Evolutionary conservation across 2,113 vertebrate genomes (phyloP).

Genomic region (Pomatorhinus ruficollis): DNA sequence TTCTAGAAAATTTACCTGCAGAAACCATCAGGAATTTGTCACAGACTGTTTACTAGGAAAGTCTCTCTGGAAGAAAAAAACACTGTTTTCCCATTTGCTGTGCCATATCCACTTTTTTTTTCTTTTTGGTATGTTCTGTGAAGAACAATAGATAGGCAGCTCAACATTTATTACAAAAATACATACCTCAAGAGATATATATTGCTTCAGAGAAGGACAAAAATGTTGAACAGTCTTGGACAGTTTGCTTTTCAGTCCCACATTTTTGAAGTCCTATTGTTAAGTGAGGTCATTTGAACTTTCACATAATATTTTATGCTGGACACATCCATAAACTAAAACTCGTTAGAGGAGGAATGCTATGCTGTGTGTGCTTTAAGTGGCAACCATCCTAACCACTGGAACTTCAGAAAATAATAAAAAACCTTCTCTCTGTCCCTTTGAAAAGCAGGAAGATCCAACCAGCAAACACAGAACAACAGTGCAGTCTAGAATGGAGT

Average conservation of each 20-base stretch:
- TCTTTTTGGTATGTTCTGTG: neutral
- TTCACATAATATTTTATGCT: neutral
- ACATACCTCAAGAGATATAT: neutral
- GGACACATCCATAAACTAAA: neutral
- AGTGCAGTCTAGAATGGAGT: neutral
- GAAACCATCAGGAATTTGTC: neutral
- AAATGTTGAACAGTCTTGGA: neutral
- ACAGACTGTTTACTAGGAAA: neutral
- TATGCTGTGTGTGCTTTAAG: neutral
- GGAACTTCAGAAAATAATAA: neutral
- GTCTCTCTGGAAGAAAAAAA: neutral
- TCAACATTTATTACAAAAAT: neutral
- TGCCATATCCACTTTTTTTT: neutral
- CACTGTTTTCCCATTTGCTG: neutral
- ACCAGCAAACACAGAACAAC: neutral
- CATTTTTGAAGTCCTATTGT: neutral
- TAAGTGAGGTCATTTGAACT: neutral
- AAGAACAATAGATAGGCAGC: neutral
- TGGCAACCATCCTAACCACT: neutral
- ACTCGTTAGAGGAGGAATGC: neutral
- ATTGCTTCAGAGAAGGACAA: neutral
- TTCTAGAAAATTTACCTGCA: neutral
- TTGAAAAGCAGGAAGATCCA: neutral
- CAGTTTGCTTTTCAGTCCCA: neutral
- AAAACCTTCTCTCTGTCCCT: neutral